Conservation (phyloP, 2,888 invertebrate genomes). For the Dioctria rufipes region DNA sequence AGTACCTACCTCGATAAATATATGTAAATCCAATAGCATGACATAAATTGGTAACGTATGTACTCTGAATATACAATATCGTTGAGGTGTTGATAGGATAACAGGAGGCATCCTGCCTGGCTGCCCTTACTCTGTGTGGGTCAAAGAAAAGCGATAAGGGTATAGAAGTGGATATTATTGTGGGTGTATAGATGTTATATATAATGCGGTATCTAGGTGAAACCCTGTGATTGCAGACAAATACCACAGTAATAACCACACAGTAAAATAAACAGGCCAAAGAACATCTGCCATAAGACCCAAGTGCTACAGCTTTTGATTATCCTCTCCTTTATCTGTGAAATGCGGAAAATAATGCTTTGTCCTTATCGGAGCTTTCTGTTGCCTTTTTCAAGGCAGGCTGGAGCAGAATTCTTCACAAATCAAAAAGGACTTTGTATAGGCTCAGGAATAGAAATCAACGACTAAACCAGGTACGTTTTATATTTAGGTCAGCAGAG, state of each 20-base stretch:
- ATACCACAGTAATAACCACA: too few species aligned
- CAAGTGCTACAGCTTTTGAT: slow-evolving; percentile 38
- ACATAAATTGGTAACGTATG: too few species aligned
- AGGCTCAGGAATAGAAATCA: slow-evolving; percentile 38
- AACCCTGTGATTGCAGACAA: too few species aligned
- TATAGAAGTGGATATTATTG: too few species aligned
- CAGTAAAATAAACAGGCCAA: slow-evolving; percentile 19
- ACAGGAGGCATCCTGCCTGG: too few species aligned
- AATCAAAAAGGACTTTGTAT: slow-evolving; percentile 52
- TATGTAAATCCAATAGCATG: slow-evolving; percentile 51
- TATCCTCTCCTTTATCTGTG: slow-evolving; percentile 40
- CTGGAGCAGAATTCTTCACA: slow-evolving; percentile 31
- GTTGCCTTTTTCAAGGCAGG: slow-evolving; percentile 34
- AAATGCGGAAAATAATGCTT: slow-evolving; percentile 49
- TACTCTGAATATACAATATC: too few species aligned
- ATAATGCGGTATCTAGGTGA: too few species aligned
- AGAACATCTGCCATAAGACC: slow-evolving; percentile 39
- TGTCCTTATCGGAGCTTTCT: slow-evolving; percentile 52
- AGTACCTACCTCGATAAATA: slow-evolving; percentile 41
- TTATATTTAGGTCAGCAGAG: slow-evolving; percentile 14
- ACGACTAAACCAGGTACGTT: too few species aligned
- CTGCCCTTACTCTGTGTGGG: too few species aligned
- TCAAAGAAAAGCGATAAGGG: too few species aligned
- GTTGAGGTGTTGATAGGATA: too few species aligned
- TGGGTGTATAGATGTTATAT: too few species aligned